Evolutionary conservation across 1,140 invertebrate genomes (phyloP).

Genomic region (Caenorhabditis briggsae): DNA sequence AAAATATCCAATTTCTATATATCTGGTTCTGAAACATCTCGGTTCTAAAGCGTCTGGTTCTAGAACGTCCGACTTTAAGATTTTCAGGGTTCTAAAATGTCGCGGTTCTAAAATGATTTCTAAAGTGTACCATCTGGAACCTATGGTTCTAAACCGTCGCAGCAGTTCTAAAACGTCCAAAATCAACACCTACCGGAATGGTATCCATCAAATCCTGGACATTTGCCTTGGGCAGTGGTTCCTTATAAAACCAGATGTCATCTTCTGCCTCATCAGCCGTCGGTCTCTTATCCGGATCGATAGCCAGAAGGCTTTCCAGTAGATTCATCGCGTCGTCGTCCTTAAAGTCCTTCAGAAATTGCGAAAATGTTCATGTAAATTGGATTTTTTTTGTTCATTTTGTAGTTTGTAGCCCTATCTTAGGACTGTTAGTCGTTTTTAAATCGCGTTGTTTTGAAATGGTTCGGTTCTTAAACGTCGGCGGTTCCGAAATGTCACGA

Average conservation of each 20-base stretch:
- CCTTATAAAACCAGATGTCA: conserved; percentile 94
- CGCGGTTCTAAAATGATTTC: too few relatives aligned
- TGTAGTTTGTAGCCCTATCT: too few relatives aligned
- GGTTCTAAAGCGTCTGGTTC: too few relatives aligned
- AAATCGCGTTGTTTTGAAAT: too few relatives aligned
- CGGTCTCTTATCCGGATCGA: conserved; percentile 91
- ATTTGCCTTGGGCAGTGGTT: conserved; percentile 86
- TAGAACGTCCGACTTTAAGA: too few relatives aligned
- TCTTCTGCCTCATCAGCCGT: conserved; percentile 93
- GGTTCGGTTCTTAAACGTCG: too few relatives aligned
- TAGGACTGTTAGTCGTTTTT: too few relatives aligned
- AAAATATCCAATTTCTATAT: too few relatives aligned
- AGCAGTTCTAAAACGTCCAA: neutral
- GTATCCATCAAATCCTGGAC: conserved; percentile 70
- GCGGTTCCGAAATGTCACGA: too few relatives aligned
- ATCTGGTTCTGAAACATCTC: too few relatives aligned
- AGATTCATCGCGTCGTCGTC: conserved; percentile 92
- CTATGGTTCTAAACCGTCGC: neutral
- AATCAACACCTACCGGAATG: conserved; percentile 65
- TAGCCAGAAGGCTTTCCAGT: conserved; percentile 89
- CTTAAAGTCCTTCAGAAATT: conserved; percentile 81
- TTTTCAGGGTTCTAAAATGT: too few relatives aligned
- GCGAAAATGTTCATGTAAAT: conserved; percentile 9
- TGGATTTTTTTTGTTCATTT: too few relatives aligned
- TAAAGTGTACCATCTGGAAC: neutral